Percentiles rank a stretch among this genome's conserved stretches.
Conservation (phyloP, 2,113 vertebrate species). For the Cyprinodon tularosa region DNA sequence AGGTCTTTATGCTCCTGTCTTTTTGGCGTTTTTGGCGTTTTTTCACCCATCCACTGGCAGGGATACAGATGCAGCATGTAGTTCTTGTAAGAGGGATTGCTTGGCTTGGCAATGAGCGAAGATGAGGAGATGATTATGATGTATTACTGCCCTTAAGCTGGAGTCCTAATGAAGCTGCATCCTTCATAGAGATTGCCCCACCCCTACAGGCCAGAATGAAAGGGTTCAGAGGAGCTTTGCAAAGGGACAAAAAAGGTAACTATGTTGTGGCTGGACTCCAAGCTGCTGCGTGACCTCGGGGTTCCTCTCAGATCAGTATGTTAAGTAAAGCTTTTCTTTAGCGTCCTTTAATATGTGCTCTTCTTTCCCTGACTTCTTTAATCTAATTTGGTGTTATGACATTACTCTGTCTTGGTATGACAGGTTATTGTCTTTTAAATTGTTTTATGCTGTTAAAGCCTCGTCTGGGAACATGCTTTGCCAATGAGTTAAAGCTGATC, state of each 20-base stretch:
- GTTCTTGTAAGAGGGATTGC: slow-evolving; percentile 46
- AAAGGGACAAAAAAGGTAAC: background rate
- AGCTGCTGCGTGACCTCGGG: no score
- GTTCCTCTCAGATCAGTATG: no score
- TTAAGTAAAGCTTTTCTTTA: no score
- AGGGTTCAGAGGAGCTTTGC: background rate
- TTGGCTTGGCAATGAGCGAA: slow-evolving; percentile 19
- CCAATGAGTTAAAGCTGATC: no score
- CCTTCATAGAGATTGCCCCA: slow-evolving; percentile 10
- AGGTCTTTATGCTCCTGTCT: background rate
- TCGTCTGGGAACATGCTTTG: no score
- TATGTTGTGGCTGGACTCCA: background rate
- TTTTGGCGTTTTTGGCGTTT: slow-evolving; percentile 7
- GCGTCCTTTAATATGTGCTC: no score
- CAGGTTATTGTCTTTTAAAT: no score
- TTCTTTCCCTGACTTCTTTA: no score
- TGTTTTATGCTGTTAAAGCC: no score
- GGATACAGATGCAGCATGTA: slow-evolving; percentile 33
- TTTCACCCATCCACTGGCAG: slow-evolving; percentile 17
- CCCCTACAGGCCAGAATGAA: background rate
- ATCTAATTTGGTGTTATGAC: no score
- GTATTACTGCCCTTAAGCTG: slow-evolving; percentile 26
- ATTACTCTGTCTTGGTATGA: no score
- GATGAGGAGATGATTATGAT: slow-evolving; percentile 47
- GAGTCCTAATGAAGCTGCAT: slow-evolving; percentile 26